Evolutionary conservation across 2,113 vertebrate genomes (phyloP).

Genomic region (Brachypteracias leptosomus): DNA sequence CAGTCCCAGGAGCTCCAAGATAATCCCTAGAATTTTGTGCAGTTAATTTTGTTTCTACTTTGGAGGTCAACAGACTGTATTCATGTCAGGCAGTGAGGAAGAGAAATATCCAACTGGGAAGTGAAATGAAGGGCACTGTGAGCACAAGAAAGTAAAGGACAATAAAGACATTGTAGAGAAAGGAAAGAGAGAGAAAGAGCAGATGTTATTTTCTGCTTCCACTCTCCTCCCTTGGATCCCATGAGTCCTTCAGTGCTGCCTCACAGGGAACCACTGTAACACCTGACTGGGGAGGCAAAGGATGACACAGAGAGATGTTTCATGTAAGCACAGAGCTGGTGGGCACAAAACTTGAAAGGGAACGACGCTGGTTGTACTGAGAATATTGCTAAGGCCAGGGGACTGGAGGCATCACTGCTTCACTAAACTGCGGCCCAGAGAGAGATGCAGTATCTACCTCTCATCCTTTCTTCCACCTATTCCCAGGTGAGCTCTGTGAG

Average conservation of each 20-base stretch:
- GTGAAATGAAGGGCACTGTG: constrained; percentile 1
- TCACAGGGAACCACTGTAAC: neutral
- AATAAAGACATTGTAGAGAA: neutral
- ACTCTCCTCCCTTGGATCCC: neutral
- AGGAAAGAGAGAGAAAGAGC: neutral
- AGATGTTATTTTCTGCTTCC: neutral
- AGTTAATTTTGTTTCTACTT: constrained; percentile 18
- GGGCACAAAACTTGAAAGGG: neutral
- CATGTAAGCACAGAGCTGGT: neutral
- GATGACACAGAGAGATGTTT: neutral
- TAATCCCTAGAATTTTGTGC: constrained; percentile 13
- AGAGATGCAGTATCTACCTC: neutral
- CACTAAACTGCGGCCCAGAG: neutral
- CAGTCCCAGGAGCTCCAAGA: neutral
- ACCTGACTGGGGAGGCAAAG: neutral
- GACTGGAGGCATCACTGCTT: neutral
- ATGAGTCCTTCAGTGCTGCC: neutral
- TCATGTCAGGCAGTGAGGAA: neutral
- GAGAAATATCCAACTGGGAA: neutral
- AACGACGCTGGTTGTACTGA: rapidly evolving
- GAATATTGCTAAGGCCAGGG: neutral
- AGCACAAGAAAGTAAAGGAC: neutral
- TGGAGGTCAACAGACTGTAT: neutral
- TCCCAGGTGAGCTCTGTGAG: neutral
- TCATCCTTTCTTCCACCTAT: neutral